Percentiles rank a stretch among this genome's conserved stretches.
Conservation (phyloP, 2,113 vertebrate species). For the Syrmaticus mikado region DNA sequence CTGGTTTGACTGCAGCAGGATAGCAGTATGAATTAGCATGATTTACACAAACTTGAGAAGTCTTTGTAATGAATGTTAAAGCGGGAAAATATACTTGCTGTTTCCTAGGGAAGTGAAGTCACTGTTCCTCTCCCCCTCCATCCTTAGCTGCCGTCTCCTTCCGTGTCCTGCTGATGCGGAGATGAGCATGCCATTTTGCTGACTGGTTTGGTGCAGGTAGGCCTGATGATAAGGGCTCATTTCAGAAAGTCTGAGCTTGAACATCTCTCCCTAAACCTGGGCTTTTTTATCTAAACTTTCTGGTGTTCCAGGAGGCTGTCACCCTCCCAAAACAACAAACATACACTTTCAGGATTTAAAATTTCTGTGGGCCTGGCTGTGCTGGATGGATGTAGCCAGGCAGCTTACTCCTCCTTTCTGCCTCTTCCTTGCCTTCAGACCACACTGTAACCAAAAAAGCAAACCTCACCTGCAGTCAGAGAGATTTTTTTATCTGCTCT, state of each 20-base stretch:
- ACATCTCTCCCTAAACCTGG: background rate
- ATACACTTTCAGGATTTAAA: background rate
- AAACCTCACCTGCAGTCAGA: background rate
- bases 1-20: background rate
- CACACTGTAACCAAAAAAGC: background rate
- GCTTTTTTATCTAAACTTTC: background rate
- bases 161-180: background rate
- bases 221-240: background rate
- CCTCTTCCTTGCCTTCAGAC: background rate
- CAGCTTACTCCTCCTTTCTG: background rate
- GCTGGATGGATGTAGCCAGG: background rate
- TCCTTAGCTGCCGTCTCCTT: background rate
- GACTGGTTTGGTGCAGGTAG: background rate
- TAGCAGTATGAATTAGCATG: background rate
- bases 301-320: background rate
- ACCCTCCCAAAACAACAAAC: rapidly evolving
- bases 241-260: background rate
- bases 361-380: background rate
- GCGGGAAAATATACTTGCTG: background rate
- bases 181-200: background rate
- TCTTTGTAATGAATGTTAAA: background rate
- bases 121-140: background rate
- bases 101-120: background rate
- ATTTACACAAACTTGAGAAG: background rate
- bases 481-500: rapidly evolving